phyloP scores from a whole-genome alignment of 2,113 vertebrate species.

The Otocyon megalotis region DNA sequence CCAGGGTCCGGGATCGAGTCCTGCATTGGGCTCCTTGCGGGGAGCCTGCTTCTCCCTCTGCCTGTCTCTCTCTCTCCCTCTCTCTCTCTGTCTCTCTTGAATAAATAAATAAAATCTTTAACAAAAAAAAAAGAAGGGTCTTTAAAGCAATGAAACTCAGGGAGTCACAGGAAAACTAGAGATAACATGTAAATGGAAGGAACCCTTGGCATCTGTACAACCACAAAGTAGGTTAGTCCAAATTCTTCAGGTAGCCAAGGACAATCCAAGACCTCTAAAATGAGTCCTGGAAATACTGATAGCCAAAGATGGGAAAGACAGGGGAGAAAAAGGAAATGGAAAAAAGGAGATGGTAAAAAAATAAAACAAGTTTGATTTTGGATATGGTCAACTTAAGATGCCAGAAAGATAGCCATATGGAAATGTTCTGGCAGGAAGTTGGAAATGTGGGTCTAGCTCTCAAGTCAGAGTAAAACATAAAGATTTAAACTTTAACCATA shows the following conservation, averaged over 20 bases:
- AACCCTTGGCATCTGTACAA: background rate
- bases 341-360: background rate
- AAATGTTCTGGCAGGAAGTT: background rate
- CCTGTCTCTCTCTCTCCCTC: too few relatives aligned
- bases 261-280: background rate
- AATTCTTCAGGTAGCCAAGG: background rate
- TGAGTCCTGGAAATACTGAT: conserved; percentile 33
- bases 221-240: background rate
- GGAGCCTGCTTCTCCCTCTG: too few relatives aligned
- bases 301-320: background rate
- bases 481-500: conserved; percentile 24
- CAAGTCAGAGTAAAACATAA: conserved; percentile 8
- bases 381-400: conserved; percentile 5
- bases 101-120: too few relatives aligned
- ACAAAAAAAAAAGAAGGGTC: background rate
- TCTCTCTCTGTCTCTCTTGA: too few relatives aligned
- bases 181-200: background rate
- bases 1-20: too few relatives aligned
- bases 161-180: background rate
- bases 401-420: background rate
- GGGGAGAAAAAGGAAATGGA: background rate
- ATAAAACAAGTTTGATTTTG: conserved; percentile 20
- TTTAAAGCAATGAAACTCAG: conserved; percentile 36
- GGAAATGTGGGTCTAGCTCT: background rate
- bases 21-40: too few relatives aligned